Conservation (phyloP, 2,888 invertebrate genomes). For the Megaustenia siamemsis region DNA sequence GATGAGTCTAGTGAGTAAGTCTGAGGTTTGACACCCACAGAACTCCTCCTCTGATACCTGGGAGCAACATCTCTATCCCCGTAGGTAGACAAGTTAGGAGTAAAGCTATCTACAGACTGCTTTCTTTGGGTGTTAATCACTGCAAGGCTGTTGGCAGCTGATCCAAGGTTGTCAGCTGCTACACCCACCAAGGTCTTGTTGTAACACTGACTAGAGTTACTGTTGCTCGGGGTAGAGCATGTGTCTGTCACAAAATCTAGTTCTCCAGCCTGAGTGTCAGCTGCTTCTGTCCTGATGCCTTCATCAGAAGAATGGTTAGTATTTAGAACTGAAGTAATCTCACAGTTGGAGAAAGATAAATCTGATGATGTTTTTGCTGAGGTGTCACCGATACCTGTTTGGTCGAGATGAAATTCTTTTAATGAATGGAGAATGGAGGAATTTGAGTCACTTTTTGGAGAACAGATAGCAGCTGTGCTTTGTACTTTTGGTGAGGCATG, state of each 20-base stretch:
- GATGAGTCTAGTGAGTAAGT: conserved; percentile 12
- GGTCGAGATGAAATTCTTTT: background rate
- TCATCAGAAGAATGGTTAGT: conserved; percentile 57
- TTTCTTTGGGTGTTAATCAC: conserved; percentile 46
- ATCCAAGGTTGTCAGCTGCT: conserved; percentile 52
- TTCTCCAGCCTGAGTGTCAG: background rate
- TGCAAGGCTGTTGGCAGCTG: background rate
- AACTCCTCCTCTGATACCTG: conserved; percentile 5
- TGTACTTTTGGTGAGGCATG: conserved; percentile 43
- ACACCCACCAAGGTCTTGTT: conserved; percentile 62
- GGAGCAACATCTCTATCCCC: background rate
- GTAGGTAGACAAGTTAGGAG: background rate
- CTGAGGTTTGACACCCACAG: conserved; percentile 1
- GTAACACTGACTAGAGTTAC: conserved; percentile 58
- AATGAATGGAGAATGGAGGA: background rate
- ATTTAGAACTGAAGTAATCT: conserved; percentile 59
- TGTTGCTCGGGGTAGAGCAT: background rate
- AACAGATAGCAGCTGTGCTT: background rate
- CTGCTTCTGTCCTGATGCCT: conserved; percentile 16
- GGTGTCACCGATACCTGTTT: background rate
- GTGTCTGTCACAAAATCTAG: background rate
- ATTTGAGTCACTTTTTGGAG: background rate
- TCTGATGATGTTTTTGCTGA: background rate
- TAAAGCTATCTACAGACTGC: background rate
- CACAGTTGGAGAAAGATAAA: conserved; percentile 30